Conservation (phyloP, 1,140 invertebrate species). For the Megathymus violae region DNA sequence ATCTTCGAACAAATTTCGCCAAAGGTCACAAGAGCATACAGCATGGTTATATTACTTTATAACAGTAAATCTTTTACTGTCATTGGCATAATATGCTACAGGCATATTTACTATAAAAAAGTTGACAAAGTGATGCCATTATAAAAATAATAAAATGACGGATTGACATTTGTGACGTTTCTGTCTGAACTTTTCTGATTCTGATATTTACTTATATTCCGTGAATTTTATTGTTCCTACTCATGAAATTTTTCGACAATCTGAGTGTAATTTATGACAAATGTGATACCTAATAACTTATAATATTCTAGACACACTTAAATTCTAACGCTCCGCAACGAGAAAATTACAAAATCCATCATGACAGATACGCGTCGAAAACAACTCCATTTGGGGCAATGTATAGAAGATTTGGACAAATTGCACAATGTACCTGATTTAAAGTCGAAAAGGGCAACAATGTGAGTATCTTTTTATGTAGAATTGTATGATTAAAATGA, state of each 20-base stretch:
- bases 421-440: slow-evolving; percentile 80
- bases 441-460: slow-evolving; percentile 76
- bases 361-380: slow-evolving; percentile 82
- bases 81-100: too few relatives aligned
- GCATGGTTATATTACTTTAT: too few relatives aligned
- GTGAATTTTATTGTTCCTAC: slow-evolving; percentile 67
- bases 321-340: not conserved
- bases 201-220: slow-evolving; percentile 49
- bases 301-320: slow-evolving; percentile 36
- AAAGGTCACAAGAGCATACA: too few relatives aligned
- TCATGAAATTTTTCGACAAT: slow-evolving; percentile 58
- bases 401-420: slow-evolving; percentile 83
- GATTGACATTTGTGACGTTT: slow-evolving; percentile 67
- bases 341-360: slow-evolving; percentile 37
- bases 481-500: slow-evolving; percentile 8
- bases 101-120: too few relatives aligned
- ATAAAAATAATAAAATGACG: not conserved
- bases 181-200: slow-evolving; percentile 41
- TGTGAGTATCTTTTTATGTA: slow-evolving; percentile 67
- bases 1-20: too few relatives aligned
- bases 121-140: slow-evolving; percentile 35
- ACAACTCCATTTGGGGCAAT: slow-evolving; percentile 81
- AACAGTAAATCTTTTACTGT: too few relatives aligned
- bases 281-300: slow-evolving; percentile 62
- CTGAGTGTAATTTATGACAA: slow-evolving; percentile 54